Evolutionary conservation across 37 sponge, comb jelly and placozoan species (phyloP), one percentile per base, ranked within the genome.

Genomic region (Tethya wilhelma): DNA sequence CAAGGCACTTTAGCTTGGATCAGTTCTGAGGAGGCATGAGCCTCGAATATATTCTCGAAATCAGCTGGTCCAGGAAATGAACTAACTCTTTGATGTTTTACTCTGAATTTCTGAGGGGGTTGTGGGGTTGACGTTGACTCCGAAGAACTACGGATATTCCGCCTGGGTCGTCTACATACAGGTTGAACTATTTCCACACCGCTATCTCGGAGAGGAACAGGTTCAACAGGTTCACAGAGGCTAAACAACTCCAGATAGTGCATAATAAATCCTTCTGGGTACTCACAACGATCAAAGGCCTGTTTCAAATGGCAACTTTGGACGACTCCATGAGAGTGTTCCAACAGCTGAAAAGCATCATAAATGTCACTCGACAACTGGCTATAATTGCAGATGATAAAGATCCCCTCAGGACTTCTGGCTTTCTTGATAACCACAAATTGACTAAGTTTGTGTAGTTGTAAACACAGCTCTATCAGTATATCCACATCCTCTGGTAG

Each of bases 191-290:
- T n/a, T n/a, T n/a, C n/a, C n/a, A n/a, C n/a, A n/a, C n/a, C n/a
- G n/a, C n/a, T n/a, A n/a, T n/a, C n/a, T n/a, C n/a, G n/a, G n/a
- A n/a, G n/a, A n/a, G n/a, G n/a, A n/a, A n/a, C n/a, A n/a, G n/a
- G n/a, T n/a, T n/a, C n/a, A n/a, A 74, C 60, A 23, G 30, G 11
- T 59, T 74, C 75, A 74, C 75, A 58, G 59, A 74, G 20, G 1
- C 59, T 57, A 19, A 74, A 58, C 4, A 28, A 49, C 4, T 74
- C 75, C 37, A 74, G 59, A 28, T 59, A 58, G n/a, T 59, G 30
- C n/a, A 74, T 74, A 57, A 74, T 74, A 60, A 74, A 74, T 36
- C 32, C 56, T 9, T 3, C n/a, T 59, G 25, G 39, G 33, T 38
- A 58, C 25, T 39, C 29, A 14, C 9, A 49, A 28, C 4, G 2